A percentile compares a stretch with the other conserved stretches of the same genome.
Evolutionary conservation across 2,888 invertebrate species (phyloP).

Genomic region (Baronia brevicornis): DNA sequence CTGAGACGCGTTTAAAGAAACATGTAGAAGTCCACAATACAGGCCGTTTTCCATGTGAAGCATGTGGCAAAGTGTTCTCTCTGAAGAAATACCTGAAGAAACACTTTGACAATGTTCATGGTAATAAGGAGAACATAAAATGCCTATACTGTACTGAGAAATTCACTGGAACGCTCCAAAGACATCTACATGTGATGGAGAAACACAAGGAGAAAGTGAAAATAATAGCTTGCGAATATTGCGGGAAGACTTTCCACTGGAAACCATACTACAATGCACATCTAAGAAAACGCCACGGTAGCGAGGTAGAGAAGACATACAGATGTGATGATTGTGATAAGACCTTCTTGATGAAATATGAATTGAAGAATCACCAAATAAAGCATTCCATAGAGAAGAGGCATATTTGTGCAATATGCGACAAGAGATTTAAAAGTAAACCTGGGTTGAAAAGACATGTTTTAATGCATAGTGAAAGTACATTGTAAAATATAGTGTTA

Average conservation of each 20-base stretch:
- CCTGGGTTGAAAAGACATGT: conserved; percentile 28
- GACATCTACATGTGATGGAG: conserved; percentile 35
- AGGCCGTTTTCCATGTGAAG: conserved; percentile 50
- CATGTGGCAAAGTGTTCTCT: conserved; percentile 60
- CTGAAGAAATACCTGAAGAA: conserved; percentile 39
- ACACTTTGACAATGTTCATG: conserved; percentile 38
- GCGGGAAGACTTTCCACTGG: conserved; percentile 55
- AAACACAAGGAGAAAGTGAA: conserved; percentile 37
- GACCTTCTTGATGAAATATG: conserved; percentile 23
- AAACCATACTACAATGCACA: conserved; percentile 53
- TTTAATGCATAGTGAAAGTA: conserved; percentile 20
- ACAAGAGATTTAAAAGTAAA: conserved; percentile 27
- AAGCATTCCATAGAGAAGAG: conserved; percentile 25
- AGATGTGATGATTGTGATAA: conserved; percentile 28
- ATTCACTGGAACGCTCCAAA: conserved; percentile 27
- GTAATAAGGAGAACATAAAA: conserved; percentile 24
- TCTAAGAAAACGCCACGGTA: conserved; percentile 42
- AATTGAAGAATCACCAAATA: conserved; percentile 27
- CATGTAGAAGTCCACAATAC: conserved; percentile 57
- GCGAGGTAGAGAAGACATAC: conserved; percentile 37
- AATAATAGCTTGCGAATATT: conserved; percentile 40
- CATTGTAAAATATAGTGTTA: neutral
- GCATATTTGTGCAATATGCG: conserved; percentile 30
- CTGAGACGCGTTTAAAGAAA: conserved; percentile 31
- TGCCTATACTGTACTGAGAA: conserved; percentile 39